A percentile compares a stretch with the other conserved stretches of the same genome.
Evolutionary conservation across 2,113 vertebrate species (phyloP).

Genomic region (Lepidothrix coronata): DNA sequence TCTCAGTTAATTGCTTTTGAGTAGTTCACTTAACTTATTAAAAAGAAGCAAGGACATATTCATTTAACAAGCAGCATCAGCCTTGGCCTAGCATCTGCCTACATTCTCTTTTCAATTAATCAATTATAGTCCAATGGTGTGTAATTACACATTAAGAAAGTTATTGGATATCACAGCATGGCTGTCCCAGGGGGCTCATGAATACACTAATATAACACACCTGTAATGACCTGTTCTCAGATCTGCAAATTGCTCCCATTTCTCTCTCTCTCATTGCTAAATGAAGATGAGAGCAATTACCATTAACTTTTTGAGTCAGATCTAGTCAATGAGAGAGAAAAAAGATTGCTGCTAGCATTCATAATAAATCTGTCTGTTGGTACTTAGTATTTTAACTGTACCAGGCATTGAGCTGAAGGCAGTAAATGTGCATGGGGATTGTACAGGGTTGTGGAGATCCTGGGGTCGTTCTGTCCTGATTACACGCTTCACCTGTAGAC

Average conservation of each 20-base stretch:
- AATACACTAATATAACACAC: conserved; percentile 81
- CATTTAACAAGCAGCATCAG: conserved; percentile 79
- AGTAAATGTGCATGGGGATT: background rate
- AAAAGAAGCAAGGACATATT: conserved; percentile 78
- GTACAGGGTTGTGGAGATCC: background rate
- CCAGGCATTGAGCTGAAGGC: background rate
- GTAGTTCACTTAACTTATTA: conserved; percentile 80
- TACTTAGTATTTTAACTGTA: background rate
- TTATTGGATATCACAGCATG: conserved; percentile 79
- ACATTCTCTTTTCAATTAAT: conserved; percentile 84
- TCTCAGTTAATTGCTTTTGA: conserved; percentile 79
- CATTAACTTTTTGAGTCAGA: conserved; percentile 77
- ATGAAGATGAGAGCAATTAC: conserved; percentile 76
- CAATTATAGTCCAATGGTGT: conserved; percentile 79
- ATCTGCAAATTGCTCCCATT: conserved; percentile 75
- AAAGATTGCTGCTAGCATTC: conserved; percentile 45
- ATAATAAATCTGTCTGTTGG: conserved; percentile 56
- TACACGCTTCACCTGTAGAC: background rate
- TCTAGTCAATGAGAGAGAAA: conserved; percentile 67
- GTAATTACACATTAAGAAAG: conserved; percentile 84
- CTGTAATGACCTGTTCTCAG: conserved; percentile 78
- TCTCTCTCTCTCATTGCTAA: conserved; percentile 69
- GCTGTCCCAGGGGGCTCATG: conserved; percentile 74
- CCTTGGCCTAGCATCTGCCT: conserved; percentile 79
- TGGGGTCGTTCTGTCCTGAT: background rate